phyloP scores from a whole-genome alignment of 2,797 vertebrate species.

The Typhlichthys eigenmanni region DNA sequence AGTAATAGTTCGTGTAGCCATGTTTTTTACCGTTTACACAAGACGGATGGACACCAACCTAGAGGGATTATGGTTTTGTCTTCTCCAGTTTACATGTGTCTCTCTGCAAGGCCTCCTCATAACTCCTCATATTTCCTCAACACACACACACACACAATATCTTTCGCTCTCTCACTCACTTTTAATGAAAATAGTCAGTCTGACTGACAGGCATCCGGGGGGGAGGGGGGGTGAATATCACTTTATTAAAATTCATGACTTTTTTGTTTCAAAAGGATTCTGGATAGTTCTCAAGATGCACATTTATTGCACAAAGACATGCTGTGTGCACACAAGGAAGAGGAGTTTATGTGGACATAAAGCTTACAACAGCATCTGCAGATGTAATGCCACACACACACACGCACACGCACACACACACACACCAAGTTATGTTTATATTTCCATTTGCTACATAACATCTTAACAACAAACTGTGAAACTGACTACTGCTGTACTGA shows the following conservation, averaged over 20 bases:
- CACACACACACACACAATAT: background rate
- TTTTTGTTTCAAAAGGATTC: conserved; percentile 19
- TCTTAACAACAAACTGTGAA: no score
- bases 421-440: background rate
- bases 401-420: background rate
- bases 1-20: no score
- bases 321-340: background rate
- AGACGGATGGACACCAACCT: no score
- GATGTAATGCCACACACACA: background rate
- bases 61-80: background rate
- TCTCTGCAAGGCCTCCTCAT: no score
- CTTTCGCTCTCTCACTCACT: background rate
- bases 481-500: no score
- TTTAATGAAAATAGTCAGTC: conserved; percentile 1
- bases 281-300: conserved; percentile 8
- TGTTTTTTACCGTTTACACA: no score
- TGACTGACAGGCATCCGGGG: conserved; percentile 9
- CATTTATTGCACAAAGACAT: conserved; percentile 5
- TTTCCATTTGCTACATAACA: background rate
- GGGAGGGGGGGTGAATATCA: background rate
- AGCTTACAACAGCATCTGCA: background rate
- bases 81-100: background rate
- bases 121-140: no score
- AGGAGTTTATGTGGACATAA: background rate
- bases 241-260: conserved; percentile 17